Conservation (phyloP, 2,113 vertebrate species). For the Ifrita kowaldi region DNA sequence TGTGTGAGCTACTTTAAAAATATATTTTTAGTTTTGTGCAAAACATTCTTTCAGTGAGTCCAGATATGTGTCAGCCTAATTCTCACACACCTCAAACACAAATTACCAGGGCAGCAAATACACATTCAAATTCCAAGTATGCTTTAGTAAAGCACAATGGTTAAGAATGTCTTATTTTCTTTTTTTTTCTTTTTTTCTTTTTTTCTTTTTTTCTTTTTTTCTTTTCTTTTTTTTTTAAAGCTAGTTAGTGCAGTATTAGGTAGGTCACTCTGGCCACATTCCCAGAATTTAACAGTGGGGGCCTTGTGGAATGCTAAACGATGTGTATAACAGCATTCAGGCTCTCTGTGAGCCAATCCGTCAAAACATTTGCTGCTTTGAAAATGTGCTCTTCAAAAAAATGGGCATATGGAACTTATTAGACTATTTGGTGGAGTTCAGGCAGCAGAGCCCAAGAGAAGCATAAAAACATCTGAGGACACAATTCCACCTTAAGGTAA, state of each 20-base stretch:
- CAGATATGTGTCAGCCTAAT: neutral
- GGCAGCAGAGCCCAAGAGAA: constrained; percentile 72
- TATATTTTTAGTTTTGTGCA: neutral
- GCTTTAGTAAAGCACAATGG: constrained; percentile 52
- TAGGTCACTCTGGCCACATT: constrained; percentile 77
- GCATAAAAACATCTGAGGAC: constrained; percentile 70
- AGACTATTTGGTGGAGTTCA: constrained; percentile 75
- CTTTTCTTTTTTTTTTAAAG: neutral
- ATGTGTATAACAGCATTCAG: constrained; percentile 81
- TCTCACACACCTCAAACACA: neutral
- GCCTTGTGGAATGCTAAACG: constrained; percentile 87
- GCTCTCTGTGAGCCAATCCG: constrained; percentile 75
- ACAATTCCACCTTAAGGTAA: constrained; percentile 68
- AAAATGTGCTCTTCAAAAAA: constrained; percentile 80
- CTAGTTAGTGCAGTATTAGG: constrained; percentile 75
- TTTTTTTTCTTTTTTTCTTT: too few species aligned
- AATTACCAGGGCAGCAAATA: constrained; percentile 24
- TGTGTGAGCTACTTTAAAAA: neutral
- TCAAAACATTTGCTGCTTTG: constrained; percentile 84
- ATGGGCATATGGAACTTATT: constrained; percentile 85
- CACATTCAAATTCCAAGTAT: constrained; percentile 62
- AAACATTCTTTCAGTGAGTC: neutral
- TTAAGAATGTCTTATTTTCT: constrained; percentile 51
- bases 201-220: neutral
- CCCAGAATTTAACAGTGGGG: constrained; percentile 86